phyloP scores from a whole-genome alignment of 2,797 vertebrate genomes.

The Gephyroberyx darwinii region DNA sequence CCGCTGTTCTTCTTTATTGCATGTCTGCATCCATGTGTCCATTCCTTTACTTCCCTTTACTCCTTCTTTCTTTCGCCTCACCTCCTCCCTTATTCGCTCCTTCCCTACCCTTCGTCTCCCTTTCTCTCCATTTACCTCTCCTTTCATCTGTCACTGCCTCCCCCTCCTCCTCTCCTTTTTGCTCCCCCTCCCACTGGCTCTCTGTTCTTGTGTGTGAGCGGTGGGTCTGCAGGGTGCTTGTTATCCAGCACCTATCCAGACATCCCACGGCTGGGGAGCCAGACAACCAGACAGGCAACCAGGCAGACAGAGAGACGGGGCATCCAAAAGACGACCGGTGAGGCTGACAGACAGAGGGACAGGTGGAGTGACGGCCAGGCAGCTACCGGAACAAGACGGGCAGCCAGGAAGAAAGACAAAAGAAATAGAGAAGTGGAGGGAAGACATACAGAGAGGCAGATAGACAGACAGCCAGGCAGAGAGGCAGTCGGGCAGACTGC shows the following conservation, averaged over 20 bases:
- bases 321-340: conserved; percentile 45
- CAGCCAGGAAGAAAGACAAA: conserved; percentile 25
- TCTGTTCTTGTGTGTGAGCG: conserved; percentile 50
- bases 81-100: conserved; percentile 31
- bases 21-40: conserved; percentile 29
- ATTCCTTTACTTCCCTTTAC: conserved; percentile 31
- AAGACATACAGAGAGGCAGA: conserved; percentile 1
- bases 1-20: conserved; percentile 18
- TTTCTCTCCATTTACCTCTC: conserved; percentile 50
- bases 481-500: conserved; percentile 31
- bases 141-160: conserved; percentile 52
- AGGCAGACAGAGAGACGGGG: conserved; percentile 34
- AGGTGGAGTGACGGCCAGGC: conserved; percentile 50
- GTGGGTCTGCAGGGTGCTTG: conserved; percentile 70
- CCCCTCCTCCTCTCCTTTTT: not conserved
- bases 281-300: conserved; percentile 60
- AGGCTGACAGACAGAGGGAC: conserved; percentile 1
- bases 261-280: conserved; percentile 65
- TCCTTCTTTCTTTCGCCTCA: conserved; percentile 8
- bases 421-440: not conserved
- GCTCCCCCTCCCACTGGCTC: conserved; percentile 19
- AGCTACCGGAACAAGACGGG: not conserved
- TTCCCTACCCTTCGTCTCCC: conserved; percentile 31
- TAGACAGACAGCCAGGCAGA: conserved; percentile 44
- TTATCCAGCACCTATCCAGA: conserved; percentile 78